Conservation (phyloP, 2,888 invertebrate species). For the Thysanoteuthis rhombus region DNA sequence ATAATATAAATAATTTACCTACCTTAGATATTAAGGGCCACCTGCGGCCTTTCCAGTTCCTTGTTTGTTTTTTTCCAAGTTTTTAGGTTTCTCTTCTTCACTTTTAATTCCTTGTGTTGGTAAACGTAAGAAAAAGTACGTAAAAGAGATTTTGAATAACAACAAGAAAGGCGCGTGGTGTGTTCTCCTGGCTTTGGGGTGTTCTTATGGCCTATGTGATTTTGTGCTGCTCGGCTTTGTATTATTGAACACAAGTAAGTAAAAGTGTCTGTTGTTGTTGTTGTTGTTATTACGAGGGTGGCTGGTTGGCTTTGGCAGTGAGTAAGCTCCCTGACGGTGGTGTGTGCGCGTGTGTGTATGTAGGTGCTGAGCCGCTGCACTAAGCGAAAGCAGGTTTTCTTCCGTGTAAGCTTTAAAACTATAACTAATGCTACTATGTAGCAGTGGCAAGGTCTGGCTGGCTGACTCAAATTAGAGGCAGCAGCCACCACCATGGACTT, state of each 20-base stretch:
- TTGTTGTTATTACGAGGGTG: too few relatives aligned
- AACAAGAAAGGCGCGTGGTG: neutral
- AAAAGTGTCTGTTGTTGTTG: neutral
- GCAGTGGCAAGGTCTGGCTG: neutral
- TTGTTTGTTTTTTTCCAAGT: neutral
- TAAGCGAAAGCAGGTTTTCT: neutral
- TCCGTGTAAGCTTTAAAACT: neutral
- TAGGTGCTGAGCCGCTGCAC: neutral
- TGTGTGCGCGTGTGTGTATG: neutral
- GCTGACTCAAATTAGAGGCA: neutral
- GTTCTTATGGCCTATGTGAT: neutral
- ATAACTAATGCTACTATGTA: neutral
- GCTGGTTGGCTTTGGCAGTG: neutral
- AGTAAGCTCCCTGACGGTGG: neutral
- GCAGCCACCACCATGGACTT: neutral
- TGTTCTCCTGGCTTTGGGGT: neutral
- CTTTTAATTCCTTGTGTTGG: neutral
- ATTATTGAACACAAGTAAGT: neutral
- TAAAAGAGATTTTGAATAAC: neutral
- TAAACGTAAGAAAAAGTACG: neutral
- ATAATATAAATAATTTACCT: neutral
- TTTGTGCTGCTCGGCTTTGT: neutral
- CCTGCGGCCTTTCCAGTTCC: neutral
- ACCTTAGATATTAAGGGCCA: neutral
- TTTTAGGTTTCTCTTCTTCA: too few relatives aligned